Conservation (phyloP, 2,113 vertebrate species). For the Excalfactoria chinensis region DNA sequence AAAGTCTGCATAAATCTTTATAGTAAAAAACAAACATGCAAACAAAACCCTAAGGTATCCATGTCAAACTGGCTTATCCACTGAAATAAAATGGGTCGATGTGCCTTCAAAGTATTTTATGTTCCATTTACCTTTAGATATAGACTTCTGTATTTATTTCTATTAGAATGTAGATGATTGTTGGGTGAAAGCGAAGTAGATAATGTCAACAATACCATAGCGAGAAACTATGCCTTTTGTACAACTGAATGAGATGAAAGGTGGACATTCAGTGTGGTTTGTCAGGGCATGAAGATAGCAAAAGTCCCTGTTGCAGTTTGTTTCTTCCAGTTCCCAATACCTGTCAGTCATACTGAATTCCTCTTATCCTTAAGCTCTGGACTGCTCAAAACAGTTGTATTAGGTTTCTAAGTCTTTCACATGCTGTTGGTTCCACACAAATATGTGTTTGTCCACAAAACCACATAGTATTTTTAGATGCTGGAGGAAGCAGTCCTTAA, state of each 20-base stretch:
- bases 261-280: neutral
- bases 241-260: neutral
- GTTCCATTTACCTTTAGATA: neutral
- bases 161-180: neutral
- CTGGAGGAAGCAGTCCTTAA: neutral
- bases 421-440: neutral
- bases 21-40: neutral
- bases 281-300: neutral
- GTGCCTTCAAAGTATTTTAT: neutral
- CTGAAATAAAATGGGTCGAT: neutral
- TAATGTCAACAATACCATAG: neutral
- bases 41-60: fast-evolving
- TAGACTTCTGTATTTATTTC: neutral
- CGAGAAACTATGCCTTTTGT: neutral
- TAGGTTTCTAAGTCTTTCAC: constrained; percentile 9
- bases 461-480: neutral
- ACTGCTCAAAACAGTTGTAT: neutral
- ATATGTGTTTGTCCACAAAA: constrained; percentile 8
- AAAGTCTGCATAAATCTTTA: neutral
- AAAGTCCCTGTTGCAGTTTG: neutral
- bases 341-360: neutral
- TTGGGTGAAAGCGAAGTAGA: neutral
- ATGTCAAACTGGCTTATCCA: neutral
- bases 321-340: neutral
- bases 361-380: neutral